Conservation (phyloP, 2,888 invertebrate genomes). For the Drosophila barbarae region DNA sequence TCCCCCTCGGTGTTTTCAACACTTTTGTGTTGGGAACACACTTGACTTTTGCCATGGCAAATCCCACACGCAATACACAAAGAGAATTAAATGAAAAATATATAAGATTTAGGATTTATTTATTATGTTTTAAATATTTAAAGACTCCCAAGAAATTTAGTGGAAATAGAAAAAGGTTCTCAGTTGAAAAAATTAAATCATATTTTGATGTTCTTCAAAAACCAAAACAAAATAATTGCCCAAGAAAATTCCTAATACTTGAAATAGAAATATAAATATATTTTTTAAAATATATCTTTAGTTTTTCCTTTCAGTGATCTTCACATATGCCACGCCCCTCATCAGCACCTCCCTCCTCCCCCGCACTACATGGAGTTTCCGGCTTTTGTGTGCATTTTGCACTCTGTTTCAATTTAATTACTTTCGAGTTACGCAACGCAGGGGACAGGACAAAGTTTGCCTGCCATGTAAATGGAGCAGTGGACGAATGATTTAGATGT, state of each 20-base stretch:
- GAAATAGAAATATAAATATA: too few species aligned
- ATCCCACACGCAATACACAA: constrained; percentile 40
- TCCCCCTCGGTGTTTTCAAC: constrained; percentile 43
- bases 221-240: too few species aligned
- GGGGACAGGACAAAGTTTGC: constrained; percentile 57
- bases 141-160: not conserved
- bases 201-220: too few species aligned
- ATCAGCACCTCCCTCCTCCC: not conserved
- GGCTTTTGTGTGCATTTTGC: constrained; percentile 58
- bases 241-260: too few species aligned
- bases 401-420: constrained; percentile 64
- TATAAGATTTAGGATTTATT: not conserved
- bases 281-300: too few species aligned
- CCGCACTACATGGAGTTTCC: constrained; percentile 27
- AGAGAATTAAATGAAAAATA: constrained; percentile 13
- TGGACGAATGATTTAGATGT: constrained; percentile 31
- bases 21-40: constrained; percentile 49
- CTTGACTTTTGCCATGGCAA: constrained; percentile 61
- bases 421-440: constrained; percentile 65
- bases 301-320: not conserved
- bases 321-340: constrained; percentile 21
- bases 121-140: not conserved
- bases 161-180: too few species aligned
- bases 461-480: constrained; percentile 41
- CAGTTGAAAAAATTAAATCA: too few species aligned